Evolutionary conservation across 2,797 vertebrate species (phyloP), one percentile per base, ranked within the genome.

Genomic region (Syngnathus acus): DNA sequence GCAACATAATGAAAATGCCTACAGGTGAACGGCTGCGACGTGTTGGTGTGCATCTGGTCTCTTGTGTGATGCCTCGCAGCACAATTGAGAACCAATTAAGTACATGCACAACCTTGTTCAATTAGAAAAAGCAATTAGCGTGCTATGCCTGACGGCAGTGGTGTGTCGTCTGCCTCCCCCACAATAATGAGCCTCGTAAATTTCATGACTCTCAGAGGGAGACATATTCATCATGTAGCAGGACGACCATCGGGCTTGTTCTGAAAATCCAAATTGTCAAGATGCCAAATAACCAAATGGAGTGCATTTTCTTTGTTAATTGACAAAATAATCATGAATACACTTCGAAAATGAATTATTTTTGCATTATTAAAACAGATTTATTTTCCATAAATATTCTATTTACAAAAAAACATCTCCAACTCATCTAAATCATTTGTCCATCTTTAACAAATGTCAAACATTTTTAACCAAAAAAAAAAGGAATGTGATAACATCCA

Each of bases 61-160:
- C 40, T 66, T 16, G 55, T 9, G 69, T 67, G 62, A 39, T 11
- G 19, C 66, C 72, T 76, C 65, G 57, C 62, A n/a, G 70, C 70
- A 73, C 76, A 72, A 71, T 63, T 1, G 48, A 73, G 54, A 65
- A 82, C 71, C 77, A 76, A 83, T 60, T 17, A 61, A 78, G 79
- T 70, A 72, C 62, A 65, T 59, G 64, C 72, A 68, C 55, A 61
- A 37, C 47, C 65, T 38, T 73, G 78, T 66, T 55, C 64, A 58
- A 72, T 83, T 80, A 80, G 76, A 81, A 81, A 77, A 68, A 65
- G 73, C 75, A 76, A 84, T 86, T 78, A 73, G 64, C 4, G 63
- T 73, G 64, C 69, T 32, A 51, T 69, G 73, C 48, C 37, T 59
- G 67, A 65, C n/a, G 65, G 54, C 3, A 55, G 53, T 9, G 63